Evolutionary conservation across 37 sponge, comb jelly and placozoan species (phyloP).

Genomic region (Chondrosia reniformis): DNA sequence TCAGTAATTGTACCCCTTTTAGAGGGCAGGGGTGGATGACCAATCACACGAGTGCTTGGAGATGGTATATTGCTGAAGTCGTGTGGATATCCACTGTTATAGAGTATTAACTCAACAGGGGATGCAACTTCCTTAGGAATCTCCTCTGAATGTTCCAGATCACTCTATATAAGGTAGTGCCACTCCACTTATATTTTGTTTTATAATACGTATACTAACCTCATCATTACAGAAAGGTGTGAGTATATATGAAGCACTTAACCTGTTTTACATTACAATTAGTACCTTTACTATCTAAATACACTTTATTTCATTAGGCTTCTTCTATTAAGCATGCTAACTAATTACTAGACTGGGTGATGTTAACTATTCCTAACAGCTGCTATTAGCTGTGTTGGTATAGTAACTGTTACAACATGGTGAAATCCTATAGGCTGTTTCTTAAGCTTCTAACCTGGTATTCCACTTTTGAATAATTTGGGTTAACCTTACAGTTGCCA

Average conservation of each 20-base stretch:
- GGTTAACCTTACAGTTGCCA: conserved; percentile 10
- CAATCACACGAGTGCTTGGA: no score
- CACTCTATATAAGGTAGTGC: neutral
- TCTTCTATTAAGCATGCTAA: no score
- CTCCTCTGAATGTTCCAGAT: conserved; percentile 5
- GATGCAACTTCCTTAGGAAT: neutral
- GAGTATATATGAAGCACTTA: neutral
- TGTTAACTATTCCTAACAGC: no score
- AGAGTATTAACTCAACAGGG: neutral
- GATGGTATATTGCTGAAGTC: neutral
- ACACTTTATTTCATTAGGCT: neutral
- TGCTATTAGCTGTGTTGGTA: neutral
- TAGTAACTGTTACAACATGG: no score
- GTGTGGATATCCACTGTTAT: neutral
- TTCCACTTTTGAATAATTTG: conserved; percentile 18
- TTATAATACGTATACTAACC: no score
- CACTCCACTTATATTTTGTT: no score
- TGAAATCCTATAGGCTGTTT: no score
- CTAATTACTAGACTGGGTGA: no score
- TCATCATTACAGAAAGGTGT: no score
- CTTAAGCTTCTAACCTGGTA: neutral
- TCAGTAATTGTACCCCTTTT: neutral
- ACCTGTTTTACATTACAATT: neutral
- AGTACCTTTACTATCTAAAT: neutral
- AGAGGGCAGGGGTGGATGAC: neutral